phyloP scores from a whole-genome alignment of 2,113 vertebrate species.

The Rhynchomys soricoides region DNA sequence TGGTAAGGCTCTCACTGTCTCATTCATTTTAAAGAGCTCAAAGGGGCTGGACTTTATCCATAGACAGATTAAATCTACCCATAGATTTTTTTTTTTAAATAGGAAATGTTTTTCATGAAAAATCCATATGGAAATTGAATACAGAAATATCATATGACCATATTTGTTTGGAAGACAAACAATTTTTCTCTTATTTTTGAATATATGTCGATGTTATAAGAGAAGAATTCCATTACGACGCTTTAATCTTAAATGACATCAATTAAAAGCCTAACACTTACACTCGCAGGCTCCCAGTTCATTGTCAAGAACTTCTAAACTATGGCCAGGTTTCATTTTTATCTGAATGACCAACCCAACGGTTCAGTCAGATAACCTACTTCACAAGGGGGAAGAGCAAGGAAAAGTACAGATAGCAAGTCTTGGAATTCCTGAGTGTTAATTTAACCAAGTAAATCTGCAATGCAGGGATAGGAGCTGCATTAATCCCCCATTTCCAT shows the following conservation, averaged over 20 bases:
- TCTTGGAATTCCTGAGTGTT: constrained; percentile 59
- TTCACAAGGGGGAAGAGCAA: constrained; percentile 61
- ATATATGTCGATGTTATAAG: constrained; percentile 48
- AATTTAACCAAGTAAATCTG: constrained; percentile 37
- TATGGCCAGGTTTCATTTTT: constrained; percentile 58
- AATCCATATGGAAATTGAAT: constrained; percentile 53
- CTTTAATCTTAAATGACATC: constrained; percentile 52
- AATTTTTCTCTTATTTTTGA: constrained; percentile 55
- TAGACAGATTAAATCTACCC: no score
- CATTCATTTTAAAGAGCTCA: constrained; percentile 56
- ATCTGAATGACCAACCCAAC: constrained; percentile 53
- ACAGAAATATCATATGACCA: constrained; percentile 53
- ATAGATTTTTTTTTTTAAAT: constrained; percentile 49
- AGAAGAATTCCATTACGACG: constrained; percentile 30
- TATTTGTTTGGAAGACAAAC: constrained; percentile 63
- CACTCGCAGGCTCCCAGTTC: neutral
- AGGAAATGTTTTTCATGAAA: constrained; percentile 62
- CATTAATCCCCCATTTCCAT: constrained; percentile 66
- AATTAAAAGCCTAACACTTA: constrained; percentile 58
- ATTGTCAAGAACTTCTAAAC: constrained; percentile 42
- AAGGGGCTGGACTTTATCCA: constrained; percentile 57
- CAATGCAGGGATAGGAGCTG: neutral
- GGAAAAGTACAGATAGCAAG: neutral
- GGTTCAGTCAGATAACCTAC: constrained; percentile 75
- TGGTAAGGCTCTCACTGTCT: constrained; percentile 9